Evolutionary conservation across 2,113 vertebrate species (phyloP).

Genomic region (Rostratula benghalensis): DNA sequence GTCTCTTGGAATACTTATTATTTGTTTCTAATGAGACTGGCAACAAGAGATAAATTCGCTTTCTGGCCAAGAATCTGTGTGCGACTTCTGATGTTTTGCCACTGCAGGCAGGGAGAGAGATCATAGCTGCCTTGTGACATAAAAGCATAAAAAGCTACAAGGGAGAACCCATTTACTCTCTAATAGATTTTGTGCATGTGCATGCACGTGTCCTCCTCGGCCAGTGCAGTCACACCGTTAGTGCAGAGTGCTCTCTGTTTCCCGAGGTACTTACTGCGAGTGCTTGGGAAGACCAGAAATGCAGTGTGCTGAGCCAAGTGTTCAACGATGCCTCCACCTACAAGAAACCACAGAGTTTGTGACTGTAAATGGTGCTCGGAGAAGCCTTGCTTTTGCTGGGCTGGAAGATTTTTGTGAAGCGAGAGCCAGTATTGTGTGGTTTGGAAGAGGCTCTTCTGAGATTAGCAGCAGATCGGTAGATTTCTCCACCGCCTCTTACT

Average conservation of each 20-base stretch:
- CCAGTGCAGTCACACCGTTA: neutral
- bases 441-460: neutral
- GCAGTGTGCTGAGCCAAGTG: neutral
- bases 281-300: neutral
- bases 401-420: constrained; percentile 23
- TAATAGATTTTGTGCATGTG: neutral
- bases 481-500: neutral
- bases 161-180: neutral
- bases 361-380: neutral
- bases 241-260: neutral
- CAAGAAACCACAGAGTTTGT: constrained; percentile 15
- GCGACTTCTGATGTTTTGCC: neutral
- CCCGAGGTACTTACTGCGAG: neutral
- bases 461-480: constrained; percentile 46
- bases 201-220: neutral
- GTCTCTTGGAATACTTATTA: neutral
- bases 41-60: neutral
- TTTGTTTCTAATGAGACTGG: neutral
- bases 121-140: neutral
- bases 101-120: neutral
- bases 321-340: neutral
- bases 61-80: neutral
- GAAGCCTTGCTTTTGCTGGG: neutral
- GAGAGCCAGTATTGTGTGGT: neutral
- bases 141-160: neutral